Base-by-base conservation (phyloP, 2,113 vertebrate genomes). In the Gasterosteus aculeatus region DNA sequence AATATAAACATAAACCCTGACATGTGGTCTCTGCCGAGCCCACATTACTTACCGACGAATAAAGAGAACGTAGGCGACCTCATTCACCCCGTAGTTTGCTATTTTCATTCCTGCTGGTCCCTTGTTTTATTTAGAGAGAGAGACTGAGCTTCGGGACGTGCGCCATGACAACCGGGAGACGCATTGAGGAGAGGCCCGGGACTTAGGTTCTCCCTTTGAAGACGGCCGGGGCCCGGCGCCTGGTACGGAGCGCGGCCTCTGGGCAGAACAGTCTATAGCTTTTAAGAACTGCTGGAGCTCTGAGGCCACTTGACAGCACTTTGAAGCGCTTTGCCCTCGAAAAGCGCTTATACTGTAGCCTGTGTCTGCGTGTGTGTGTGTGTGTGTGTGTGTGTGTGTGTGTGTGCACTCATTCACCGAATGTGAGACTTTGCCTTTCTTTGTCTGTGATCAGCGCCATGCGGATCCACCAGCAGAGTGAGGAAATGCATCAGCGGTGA, bases 401-500 rank as follows among this genome's bases (percentile, higher is more conserved):
- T 29, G 8, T 22, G 46, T 46, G 7, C 10, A 5, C 42, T 76
- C n/a, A 44, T 79, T 82, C 60, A 59, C 57, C 49, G 63, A 46
- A 54, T 42, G 44, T 22, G 51, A 16, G 35, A 58, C 41, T 47
- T 35, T 64, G 57, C 61, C 18, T 58, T 26, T 80, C 59, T 67
- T 44, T 85, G 51, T 76, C 35, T 77, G 42, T 54, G 70, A 75
- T 51, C 33, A 56, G 58, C 26, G 1, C n/a, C 60, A 44, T 69
- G 74, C 44, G 51, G 59, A 61, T 69, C 73, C 70, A 69, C 63
- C 67, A 74, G 22, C 62, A 75, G 69, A 69, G 33, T 11, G 76
- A 77, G 89, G 87, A 92, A 91, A 84, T 78, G 80, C 60, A 90
- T 89, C 91, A 86, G 78, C 72, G 35, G 57, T 84, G 71, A 70